Conservation (phyloP, 1,140 invertebrate species). For the Dolichoris vasculosae region DNA sequence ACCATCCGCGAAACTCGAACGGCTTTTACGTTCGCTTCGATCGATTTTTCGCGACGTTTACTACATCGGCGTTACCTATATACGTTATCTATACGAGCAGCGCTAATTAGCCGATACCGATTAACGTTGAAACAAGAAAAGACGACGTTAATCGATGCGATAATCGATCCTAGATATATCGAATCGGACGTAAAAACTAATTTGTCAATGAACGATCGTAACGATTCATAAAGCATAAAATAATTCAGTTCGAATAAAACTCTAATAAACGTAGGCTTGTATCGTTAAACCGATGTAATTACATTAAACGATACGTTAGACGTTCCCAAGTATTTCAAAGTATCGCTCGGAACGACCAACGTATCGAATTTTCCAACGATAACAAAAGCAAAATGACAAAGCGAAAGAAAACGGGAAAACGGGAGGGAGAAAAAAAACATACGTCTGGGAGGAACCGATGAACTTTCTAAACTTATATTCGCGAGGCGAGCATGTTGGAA, state of each 20-base stretch:
- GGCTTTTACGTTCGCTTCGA: background rate
- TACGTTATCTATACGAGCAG: background rate
- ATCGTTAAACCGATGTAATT: slow-evolving; percentile 40
- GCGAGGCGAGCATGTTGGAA: background rate
- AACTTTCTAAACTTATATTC: slow-evolving; percentile 36
- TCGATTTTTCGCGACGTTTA: background rate
- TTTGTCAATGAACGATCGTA: slow-evolving; percentile 29
- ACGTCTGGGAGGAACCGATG: background rate
- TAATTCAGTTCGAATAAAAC: slow-evolving; percentile 2
- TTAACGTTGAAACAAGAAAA: background rate
- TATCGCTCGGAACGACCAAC: background rate
- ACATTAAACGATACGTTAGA: slow-evolving; percentile 21
- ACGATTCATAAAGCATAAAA: background rate
- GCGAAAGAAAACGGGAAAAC: background rate
- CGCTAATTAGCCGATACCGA: slow-evolving; percentile 7
- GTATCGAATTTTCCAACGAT: slow-evolving; percentile 19
- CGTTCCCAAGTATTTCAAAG: slow-evolving; percentile 4
- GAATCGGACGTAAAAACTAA: slow-evolving; percentile 12
- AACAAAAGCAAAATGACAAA: background rate
- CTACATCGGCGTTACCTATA: background rate
- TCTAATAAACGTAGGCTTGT: background rate
- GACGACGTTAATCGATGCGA: background rate
- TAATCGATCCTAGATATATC: slow-evolving; percentile 5
- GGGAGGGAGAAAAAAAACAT: background rate
- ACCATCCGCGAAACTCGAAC: background rate